Evolutionary conservation across 2,888 invertebrate genomes (phyloP).

Genomic region (Phragmatobia fuliginosa): DNA sequence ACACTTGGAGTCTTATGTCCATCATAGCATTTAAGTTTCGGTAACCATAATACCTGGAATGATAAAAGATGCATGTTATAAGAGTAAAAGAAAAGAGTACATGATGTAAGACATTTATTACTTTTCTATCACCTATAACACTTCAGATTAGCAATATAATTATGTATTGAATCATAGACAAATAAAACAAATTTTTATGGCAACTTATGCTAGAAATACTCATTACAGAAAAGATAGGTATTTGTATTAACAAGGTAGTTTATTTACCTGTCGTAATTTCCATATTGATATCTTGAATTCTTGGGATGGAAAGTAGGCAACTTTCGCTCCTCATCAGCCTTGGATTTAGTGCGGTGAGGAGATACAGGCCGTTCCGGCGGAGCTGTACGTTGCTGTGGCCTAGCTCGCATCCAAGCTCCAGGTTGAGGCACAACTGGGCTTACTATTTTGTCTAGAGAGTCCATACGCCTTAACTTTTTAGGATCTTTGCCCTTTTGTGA

Average conservation of each 20-base stretch:
- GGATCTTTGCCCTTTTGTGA: slow-evolving; percentile 84
- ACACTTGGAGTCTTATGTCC: slow-evolving; percentile 94
- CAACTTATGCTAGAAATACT: not conserved
- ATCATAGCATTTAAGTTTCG: slow-evolving; percentile 93
- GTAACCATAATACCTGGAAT: slow-evolving; percentile 95
- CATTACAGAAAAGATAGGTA: not conserved
- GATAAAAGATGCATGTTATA: too few relatives aligned
- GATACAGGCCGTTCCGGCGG: slow-evolving; percentile 82
- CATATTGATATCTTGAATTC: slow-evolving; percentile 95
- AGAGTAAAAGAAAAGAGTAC: too few relatives aligned
- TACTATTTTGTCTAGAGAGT: slow-evolving; percentile 95
- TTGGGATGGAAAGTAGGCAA: slow-evolving; percentile 91
- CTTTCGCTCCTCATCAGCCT: slow-evolving; percentile 77
- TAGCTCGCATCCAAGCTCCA: slow-evolving; percentile 91
- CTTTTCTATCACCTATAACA: not conserved
- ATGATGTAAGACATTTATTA: not conserved
- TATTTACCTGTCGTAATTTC: slow-evolving; percentile 95
- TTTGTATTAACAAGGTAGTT: not conserved
- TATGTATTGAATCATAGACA: too few relatives aligned
- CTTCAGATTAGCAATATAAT: too few relatives aligned
- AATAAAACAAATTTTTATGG: not conserved
- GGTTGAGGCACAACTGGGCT: slow-evolving; percentile 97
- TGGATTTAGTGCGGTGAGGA: slow-evolving; percentile 72
- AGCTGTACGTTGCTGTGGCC: slow-evolving; percentile 71
- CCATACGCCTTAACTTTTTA: slow-evolving; percentile 89